Base-by-base conservation (phyloP, 1,140 invertebrate species). In the Drosophila fuyamai region DNA sequence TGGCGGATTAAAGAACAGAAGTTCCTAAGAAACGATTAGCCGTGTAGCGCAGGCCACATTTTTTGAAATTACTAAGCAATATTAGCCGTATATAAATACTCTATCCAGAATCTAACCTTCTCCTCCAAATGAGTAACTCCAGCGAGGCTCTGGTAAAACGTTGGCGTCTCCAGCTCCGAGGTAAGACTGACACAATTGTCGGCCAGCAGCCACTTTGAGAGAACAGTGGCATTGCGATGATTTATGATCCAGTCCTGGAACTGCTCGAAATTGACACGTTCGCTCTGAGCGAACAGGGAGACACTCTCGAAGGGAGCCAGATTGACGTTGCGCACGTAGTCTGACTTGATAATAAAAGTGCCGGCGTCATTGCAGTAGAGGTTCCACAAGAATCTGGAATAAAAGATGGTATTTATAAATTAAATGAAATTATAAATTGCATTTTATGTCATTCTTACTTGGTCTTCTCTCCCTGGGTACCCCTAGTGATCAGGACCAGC, bases 81-180 rank as follows among this genome's bases (percentile, higher is more conserved):
- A 48, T 18, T 14, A 47, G 18, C 18, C 44, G 6, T 12, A 48
- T 6, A 32, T 8, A 5, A 35, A 23, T 23, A 29, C 10, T 50
- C 27, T 40, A 9, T 40, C 50, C n/a, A 9, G 27, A 41, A 36
- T 10, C 40, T 62, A 9, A 85, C 81, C 81, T 94, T 93, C 77
- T 95, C 95, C 71, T 95, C 95, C 12, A 95, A 90, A 93, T 98
- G 97, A 54, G 97, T 98, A 14, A 98, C 97, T 36, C 97, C 97
- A 62, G 97, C 97, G 16, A 98, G 92, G 27, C 97, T 98, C 92
- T 98, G 97, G 91, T 98, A 98, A 90, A 98, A 98, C 1, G 97
- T 98, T 4, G 97, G 97, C 13, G 97, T 97, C 90, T 98, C 97
- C 78, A 96, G 93, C 83, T 98, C 97, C 63, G 96, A 96, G 14